Evolutionary conservation across 2,888 invertebrate species (phyloP).

Genomic region (Athrips mouffetella): DNA sequence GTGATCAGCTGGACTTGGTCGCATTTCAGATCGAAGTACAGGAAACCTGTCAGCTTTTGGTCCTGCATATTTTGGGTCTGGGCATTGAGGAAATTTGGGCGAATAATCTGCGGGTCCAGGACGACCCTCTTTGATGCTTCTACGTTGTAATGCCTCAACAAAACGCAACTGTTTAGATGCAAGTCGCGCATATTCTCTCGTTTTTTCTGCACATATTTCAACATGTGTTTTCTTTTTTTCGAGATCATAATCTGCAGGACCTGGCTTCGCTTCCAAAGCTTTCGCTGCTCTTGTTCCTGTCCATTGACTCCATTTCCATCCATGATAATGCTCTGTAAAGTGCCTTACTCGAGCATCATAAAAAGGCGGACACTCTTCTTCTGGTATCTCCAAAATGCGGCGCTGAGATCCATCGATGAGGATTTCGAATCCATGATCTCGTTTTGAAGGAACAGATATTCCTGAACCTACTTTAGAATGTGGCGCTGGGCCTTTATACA

Average conservation of each 20-base stretch:
- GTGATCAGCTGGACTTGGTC: conserved; percentile 56
- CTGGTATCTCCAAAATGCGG: conserved; percentile 26
- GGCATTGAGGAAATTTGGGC: conserved; percentile 41
- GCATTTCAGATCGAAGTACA: conserved; percentile 26
- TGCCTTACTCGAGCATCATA: conserved; percentile 49
- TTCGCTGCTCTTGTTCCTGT: conserved; percentile 36
- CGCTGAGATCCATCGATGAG: conserved; percentile 32
- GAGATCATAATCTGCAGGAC: conserved; percentile 53
- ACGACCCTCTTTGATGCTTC: conserved; percentile 40
- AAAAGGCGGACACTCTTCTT: conserved; percentile 43
- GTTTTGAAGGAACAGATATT: conserved; percentile 40
- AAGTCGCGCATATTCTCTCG: conserved; percentile 46
- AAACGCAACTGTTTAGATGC: conserved; percentile 53
- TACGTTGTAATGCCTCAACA: conserved; percentile 55
- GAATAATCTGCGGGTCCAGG: conserved; percentile 56
- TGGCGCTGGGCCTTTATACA: conserved; percentile 50
- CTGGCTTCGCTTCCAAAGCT: conserved; percentile 37
- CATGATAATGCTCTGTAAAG: conserved; percentile 52
- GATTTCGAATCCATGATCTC: conserved; percentile 38
- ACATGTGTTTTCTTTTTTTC: conserved; percentile 31
- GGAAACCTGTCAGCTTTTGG: conserved; percentile 48
- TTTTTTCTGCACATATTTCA: conserved; percentile 48
- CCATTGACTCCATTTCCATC: conserved; percentile 66
- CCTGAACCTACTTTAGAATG: conserved; percentile 32
- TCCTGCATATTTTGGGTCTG: conserved; percentile 39